Conservation (phyloP, 2,888 invertebrate species). For the Tromatobia lineatoria region DNA sequence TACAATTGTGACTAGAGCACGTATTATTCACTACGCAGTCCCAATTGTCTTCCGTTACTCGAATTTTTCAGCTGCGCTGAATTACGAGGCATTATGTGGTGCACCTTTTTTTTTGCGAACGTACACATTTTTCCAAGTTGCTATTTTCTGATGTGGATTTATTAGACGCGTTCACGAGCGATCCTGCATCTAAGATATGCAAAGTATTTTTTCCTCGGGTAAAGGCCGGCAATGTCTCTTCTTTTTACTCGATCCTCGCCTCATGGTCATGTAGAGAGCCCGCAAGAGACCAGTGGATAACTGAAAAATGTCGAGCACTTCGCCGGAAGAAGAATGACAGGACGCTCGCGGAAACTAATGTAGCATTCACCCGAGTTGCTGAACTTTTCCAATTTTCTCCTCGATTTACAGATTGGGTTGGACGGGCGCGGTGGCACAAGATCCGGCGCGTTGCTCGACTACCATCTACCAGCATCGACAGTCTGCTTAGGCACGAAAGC, state of each 20-base stretch:
- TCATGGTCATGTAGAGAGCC: slow-evolving; percentile 20
- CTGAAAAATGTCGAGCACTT: slow-evolving; percentile 69
- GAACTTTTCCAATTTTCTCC: slow-evolving; percentile 75
- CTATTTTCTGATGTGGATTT: slow-evolving; percentile 12
- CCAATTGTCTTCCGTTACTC: too few species aligned
- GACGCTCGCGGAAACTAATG: slow-evolving; percentile 69
- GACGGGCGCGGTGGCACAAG: slow-evolving; percentile 42
- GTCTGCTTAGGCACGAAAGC: slow-evolving; percentile 59
- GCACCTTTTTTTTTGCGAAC: slow-evolving; percentile 20
- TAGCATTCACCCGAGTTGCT: slow-evolving; percentile 70
- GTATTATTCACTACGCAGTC: too few species aligned
- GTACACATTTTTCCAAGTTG: neutral
- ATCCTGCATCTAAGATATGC: slow-evolving; percentile 50
- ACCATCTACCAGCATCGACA: slow-evolving; percentile 55
- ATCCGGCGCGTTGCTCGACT: slow-evolving; percentile 7
- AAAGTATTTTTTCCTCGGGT: slow-evolving; percentile 51
- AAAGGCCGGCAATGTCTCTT: slow-evolving; percentile 15
- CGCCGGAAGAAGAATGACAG: slow-evolving; percentile 69
- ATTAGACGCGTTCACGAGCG: slow-evolving; percentile 14
- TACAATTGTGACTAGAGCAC: too few species aligned
- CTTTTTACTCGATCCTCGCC: neutral
- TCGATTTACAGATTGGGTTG: slow-evolving; percentile 72
- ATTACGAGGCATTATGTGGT: slow-evolving; percentile 3
- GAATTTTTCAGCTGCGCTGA: too few species aligned
- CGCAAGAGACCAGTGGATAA: slow-evolving; percentile 55